Percentiles rank a stretch among this genome's conserved stretches.
Conservation (phyloP, 2,888 invertebrate species). For the Ormyrus rosae region DNA sequence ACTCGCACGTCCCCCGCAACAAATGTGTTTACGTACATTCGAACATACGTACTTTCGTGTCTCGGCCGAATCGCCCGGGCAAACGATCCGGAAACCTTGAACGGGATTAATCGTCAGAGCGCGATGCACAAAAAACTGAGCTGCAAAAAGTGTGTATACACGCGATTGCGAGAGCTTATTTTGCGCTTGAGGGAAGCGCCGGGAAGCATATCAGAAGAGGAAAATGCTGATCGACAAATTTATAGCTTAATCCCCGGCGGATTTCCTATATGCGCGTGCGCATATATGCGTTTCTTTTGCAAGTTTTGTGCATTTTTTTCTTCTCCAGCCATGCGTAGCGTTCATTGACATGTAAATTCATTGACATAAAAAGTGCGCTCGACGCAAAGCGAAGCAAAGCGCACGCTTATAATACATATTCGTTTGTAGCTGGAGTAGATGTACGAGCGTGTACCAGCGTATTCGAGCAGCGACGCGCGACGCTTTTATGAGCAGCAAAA, state of each 20-base stretch:
- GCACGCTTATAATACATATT: background rate
- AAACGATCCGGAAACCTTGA: constrained; percentile 35
- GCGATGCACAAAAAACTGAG: background rate
- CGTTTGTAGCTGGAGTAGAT: background rate
- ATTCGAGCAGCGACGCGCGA: constrained; percentile 49
- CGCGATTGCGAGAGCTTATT: constrained; percentile 16
- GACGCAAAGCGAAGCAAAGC: background rate
- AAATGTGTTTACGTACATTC: constrained; percentile 29
- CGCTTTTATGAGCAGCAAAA: constrained; percentile 72
- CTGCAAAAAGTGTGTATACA: background rate
- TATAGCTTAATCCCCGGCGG: constrained; percentile 30
- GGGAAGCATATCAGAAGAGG: background rate
- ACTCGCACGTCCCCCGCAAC: background rate
- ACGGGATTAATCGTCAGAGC: constrained; percentile 23
- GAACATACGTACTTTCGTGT: background rate
- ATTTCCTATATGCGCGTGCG: background rate
- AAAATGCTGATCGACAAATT: constrained; percentile 35
- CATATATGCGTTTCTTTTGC: background rate
- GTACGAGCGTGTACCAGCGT: background rate
- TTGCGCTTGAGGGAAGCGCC: constrained; percentile 10
- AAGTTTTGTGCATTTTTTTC: constrained; percentile 3
- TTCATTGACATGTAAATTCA: constrained; percentile 31
- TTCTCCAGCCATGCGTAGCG: background rate
- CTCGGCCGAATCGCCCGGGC: background rate
- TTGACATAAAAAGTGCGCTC: constrained; percentile 33